Evolutionary conservation across 2,888 invertebrate species (phyloP).

Genomic region (Cheilosia variabilis): DNA sequence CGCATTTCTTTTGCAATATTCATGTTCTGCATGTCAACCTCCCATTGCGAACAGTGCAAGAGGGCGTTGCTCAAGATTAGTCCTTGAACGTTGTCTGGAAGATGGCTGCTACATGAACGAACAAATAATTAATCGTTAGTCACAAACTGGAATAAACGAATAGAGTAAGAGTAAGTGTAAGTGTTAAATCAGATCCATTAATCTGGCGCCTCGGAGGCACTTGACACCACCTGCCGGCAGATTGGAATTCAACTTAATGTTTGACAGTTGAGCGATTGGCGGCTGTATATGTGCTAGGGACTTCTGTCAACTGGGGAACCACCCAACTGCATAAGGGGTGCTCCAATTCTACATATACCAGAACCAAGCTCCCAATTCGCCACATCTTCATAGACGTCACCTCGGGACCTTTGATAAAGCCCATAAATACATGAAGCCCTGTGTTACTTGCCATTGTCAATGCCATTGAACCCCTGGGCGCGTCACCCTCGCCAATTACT

Average conservation of each 20-base stretch:
- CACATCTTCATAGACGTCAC: too few species aligned
- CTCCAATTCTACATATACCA: too few species aligned
- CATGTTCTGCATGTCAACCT: constrained; percentile 9
- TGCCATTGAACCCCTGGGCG: constrained; percentile 1
- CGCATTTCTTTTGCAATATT: constrained; percentile 11
- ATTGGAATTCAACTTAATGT: constrained; percentile 1
- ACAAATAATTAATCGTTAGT: constrained; percentile 14
- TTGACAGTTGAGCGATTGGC: constrained; percentile 21
- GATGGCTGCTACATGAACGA: background rate
- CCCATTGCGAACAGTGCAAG: constrained; percentile 45
- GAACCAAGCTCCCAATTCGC: too few species aligned
- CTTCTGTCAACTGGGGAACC: background rate
- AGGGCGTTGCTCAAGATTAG: constrained; percentile 52
- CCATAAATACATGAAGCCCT: background rate
- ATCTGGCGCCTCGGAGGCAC: constrained; percentile 39
- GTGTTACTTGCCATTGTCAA: background rate
- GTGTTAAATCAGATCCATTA: constrained; percentile 63
- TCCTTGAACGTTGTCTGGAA: constrained; percentile 34
- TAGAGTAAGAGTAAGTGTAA: constrained; percentile 23
- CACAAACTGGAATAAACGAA: constrained; percentile 4
- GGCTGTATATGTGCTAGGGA: background rate
- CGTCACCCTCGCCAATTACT: constrained; percentile 23
- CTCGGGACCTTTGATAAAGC: background rate
- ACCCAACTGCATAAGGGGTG: too few species aligned
- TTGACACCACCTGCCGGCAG: background rate